Evolutionary conservation across 2,888 invertebrate genomes (phyloP), one percentile per base, ranked within the genome.

Genomic region (Pterostichus madidus): DNA sequence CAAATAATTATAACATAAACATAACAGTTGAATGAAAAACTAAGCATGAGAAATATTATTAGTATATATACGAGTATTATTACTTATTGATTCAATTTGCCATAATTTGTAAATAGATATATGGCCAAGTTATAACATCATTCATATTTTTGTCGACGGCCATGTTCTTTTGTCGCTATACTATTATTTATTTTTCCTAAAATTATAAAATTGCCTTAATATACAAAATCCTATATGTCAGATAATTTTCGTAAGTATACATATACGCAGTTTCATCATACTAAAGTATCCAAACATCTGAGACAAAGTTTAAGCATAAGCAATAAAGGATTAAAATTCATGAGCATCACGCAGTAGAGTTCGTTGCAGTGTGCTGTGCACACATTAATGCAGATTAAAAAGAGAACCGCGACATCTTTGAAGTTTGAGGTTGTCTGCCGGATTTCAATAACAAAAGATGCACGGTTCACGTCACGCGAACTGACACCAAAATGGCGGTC

Each of bases 361-460:
- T 39, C 17, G n/a, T 11, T 8, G 32, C 8, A 64, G 13, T 7
- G 32, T n/a, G 32, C 64, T 11, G 32, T 5, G 32, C 64, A 71
- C 68, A 71, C 68, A 71, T 71, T 71, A 71, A 71, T 71, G 68
- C 68, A 71, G 68, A 71, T 71, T 71, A 71, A 71, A 71, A 71
- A 71, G 68, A 71, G 68, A 13, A 71, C 24, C 68, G 68, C 44
- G 68, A 71, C 68, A 71, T 71, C 68, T 71, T 71, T 71, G 68
- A 71, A 71, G 68, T 71, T 71, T 71, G 68, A 71, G 46, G 68
- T 78, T 78, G 78, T 78, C 78, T 78, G 78, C 68, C 80, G 68
- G 68, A 71, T 71, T 71, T 71, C 68, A 64, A 80, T 80, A 80
- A 80, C 80, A 80, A 68, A 80, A 80, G 80, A 80, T 7, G 68